phyloP scores from a whole-genome alignment of 2,113 vertebrate genomes.

The Stigmatopora nigra region DNA sequence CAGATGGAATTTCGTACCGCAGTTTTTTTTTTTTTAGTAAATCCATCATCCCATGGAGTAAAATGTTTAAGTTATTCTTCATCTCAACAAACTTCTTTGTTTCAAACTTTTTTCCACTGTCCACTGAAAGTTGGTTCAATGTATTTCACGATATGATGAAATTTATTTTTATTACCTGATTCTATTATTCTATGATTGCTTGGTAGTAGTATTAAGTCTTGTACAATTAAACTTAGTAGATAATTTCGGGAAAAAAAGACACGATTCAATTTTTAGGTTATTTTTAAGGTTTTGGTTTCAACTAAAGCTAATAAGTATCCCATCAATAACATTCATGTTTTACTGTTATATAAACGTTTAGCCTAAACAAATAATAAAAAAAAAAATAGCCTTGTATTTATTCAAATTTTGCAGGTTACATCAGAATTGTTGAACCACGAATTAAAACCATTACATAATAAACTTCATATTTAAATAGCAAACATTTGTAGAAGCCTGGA shows the following conservation, averaged over 20 bases:
- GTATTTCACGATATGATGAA: not conserved
- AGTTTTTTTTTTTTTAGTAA: not conserved
- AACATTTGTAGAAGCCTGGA: not conserved
- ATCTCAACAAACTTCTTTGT: not conserved
- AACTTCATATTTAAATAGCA: constrained; percentile 10
- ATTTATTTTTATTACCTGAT: not conserved
- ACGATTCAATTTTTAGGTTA: not conserved
- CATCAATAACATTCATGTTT: not conserved
- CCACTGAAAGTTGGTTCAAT: not conserved
- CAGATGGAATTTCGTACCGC: not conserved
- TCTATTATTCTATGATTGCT: too few relatives aligned
- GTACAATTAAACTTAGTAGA: not conserved
- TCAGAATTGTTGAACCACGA: constrained; percentile 7
- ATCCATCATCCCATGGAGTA: not conserved
- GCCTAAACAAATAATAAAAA: not conserved
- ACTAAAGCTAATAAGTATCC: not conserved
- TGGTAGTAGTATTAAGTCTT: too few relatives aligned
- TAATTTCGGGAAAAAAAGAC: not conserved
- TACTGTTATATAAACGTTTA: not conserved
- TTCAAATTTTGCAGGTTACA: not conserved
- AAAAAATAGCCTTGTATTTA: not conserved
- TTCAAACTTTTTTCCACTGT: not conserved
- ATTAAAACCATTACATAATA: constrained; percentile 6
- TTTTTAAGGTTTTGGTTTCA: not conserved
- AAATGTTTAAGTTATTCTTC: not conserved